A percentile compares a stretch with the other conserved stretches of the same genome.
These are phyloP conservation scores for Hormaphis cornu DNA, from an alignment of 1,140 invertebrate genomes.

Conservation along the genomic window DNA sequence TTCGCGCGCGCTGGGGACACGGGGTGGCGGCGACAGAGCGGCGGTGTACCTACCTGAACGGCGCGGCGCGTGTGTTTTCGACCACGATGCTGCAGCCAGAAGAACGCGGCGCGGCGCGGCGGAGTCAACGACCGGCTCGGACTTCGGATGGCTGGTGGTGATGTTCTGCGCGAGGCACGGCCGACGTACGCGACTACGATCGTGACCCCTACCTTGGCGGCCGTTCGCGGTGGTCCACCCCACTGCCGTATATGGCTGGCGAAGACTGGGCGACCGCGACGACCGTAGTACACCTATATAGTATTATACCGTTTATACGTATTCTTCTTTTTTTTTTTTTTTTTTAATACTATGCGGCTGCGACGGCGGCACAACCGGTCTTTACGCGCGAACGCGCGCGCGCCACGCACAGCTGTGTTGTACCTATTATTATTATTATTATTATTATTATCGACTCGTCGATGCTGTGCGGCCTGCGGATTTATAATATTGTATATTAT, in stretches of 20 bases:
- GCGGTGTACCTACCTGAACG: not conserved
- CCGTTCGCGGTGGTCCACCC: not conserved
- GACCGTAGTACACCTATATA: not conserved
- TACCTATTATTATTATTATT: too few relatives aligned
- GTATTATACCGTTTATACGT: too few relatives aligned
- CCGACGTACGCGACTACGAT: conserved; percentile 9
- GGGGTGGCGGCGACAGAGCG: not conserved
- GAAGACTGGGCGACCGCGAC: not conserved
- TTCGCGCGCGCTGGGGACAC: too few relatives aligned
- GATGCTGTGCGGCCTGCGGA: too few relatives aligned
- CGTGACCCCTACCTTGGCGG: conserved; percentile 21
- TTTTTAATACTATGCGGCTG: too few relatives aligned
- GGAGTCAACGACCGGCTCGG: conserved; percentile 30
- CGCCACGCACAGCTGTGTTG: too few relatives aligned
- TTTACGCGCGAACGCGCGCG: too few relatives aligned
- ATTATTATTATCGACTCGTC: too few relatives aligned
- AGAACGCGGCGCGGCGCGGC: not conserved
- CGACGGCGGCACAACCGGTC: too few relatives aligned
- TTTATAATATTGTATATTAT: too few relatives aligned
- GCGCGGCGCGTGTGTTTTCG: not conserved
- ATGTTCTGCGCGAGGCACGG: not conserved
- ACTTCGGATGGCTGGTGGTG: conserved; percentile 24
- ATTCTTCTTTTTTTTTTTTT: too few relatives aligned
- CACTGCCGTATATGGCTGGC: not conserved
- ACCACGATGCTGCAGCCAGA: not conserved